Percentiles rank a stretch among this genome's conserved stretches.
phyloP scores from a whole-genome alignment of 2,888 invertebrate genomes.

The Nomada flava region DNA sequence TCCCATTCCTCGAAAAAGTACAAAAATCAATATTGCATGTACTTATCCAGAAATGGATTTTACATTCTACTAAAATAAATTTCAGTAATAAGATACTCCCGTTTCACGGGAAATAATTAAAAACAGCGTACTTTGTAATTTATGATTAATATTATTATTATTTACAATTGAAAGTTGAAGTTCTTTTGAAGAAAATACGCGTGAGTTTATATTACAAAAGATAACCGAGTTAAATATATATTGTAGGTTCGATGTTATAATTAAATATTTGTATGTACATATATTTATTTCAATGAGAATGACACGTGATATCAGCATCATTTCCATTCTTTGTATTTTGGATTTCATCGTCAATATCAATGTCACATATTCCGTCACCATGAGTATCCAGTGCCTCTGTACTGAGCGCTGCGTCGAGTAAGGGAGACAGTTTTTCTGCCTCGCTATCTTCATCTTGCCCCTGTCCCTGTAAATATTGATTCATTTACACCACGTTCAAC shows the following conservation, averaged over 20 bases:
- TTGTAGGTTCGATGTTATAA: constrained; percentile 19
- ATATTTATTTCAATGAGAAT: constrained; percentile 74
- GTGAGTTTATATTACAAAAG: constrained; percentile 43
- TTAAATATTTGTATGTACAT: constrained; percentile 21
- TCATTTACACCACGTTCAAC: not conserved
- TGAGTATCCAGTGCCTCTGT: constrained; percentile 79
- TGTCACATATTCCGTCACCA: constrained; percentile 78
- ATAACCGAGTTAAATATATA: constrained; percentile 37
- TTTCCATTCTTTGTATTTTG: constrained; percentile 79
- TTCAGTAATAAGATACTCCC: not conserved
- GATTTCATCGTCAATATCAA: constrained; percentile 81
- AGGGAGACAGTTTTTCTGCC: constrained; percentile 92
- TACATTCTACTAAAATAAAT: not conserved
- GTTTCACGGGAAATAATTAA: not conserved
- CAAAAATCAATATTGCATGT: not conserved
- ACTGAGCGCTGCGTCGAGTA: constrained; percentile 85
- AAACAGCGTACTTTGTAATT: constrained; percentile 4
- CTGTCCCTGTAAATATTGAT: constrained; percentile 75
- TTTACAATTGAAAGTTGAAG: constrained; percentile 40
- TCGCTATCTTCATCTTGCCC: constrained; percentile 92
- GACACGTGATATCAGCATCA: constrained; percentile 77
- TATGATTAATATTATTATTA: constrained; percentile 27
- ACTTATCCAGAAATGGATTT: not conserved
- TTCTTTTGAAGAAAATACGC: not conserved
- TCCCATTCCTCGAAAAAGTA: not conserved